A percentile compares a stretch with the other conserved stretches of the same genome.
phyloP scores from a whole-genome alignment of 2,888 invertebrate genomes.

The Bellardia pandia region DNA sequence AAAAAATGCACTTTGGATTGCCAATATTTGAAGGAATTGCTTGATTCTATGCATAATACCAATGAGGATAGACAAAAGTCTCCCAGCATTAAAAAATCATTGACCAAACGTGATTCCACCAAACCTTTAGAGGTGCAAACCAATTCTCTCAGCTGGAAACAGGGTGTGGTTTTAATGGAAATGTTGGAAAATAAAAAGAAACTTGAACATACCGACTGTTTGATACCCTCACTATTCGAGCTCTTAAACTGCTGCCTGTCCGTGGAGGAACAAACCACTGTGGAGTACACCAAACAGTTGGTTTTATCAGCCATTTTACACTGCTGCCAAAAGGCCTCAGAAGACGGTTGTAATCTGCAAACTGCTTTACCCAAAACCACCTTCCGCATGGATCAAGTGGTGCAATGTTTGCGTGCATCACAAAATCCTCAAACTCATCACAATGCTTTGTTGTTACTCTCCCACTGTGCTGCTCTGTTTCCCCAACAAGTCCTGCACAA shows the following conservation, averaged over 20 bases:
- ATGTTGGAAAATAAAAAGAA: conserved; percentile 94
- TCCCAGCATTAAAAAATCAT: conserved; percentile 64
- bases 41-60: conserved; percentile 86
- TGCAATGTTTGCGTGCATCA: conserved; percentile 95
- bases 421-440: conserved; percentile 98
- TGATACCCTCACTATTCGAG: conserved; percentile 91
- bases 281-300: conserved; percentile 95
- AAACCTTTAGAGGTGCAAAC: conserved; percentile 83
- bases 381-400: conserved; percentile 84
- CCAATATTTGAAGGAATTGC: conserved; percentile 86
- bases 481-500: conserved; percentile 95
- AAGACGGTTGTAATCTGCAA: conserved; percentile 84
- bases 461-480: conserved; percentile 90
- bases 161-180: conserved; percentile 92
- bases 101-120: conserved; percentile 26
- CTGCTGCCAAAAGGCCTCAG: conserved; percentile 87
- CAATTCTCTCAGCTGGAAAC: conserved; percentile 89
- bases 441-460: conserved; percentile 93
- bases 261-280: conserved; percentile 91
- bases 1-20: conserved; percentile 88
- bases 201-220: conserved; percentile 87
- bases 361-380: conserved; percentile 84
- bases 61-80: conserved; percentile 2
- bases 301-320: conserved; percentile 91
- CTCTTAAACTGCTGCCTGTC: conserved; percentile 91